These are phyloP conservation scores for Balaenoptera acutorostrata DNA, from an alignment of 2,113 vertebrate genomes.

Conservation along the genomic window DNA sequence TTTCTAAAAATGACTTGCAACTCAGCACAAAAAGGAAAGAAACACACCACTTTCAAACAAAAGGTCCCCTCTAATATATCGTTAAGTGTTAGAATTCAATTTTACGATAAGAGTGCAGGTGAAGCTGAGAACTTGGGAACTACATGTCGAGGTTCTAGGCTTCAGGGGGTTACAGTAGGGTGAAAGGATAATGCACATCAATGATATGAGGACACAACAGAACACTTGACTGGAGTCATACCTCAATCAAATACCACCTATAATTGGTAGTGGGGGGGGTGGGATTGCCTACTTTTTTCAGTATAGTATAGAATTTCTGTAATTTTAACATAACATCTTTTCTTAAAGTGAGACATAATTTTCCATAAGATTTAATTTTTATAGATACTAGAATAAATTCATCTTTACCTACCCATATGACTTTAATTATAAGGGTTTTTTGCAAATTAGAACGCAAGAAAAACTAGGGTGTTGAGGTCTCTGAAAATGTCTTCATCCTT, in stretches of 20 bases:
- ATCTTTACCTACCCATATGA: neutral
- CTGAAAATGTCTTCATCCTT: neutral
- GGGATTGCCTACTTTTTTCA: neutral
- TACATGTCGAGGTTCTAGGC: neutral
- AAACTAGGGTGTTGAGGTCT: neutral
- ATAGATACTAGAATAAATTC: neutral
- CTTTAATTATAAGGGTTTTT: neutral
- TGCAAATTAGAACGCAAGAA: neutral
- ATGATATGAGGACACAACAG: neutral
- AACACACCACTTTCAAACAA: neutral
- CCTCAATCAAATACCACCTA: neutral
- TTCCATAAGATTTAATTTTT: constrained; percentile 22
- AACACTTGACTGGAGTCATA: neutral
- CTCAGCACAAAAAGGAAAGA: neutral
- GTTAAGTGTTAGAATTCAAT: neutral
- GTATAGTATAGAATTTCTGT: neutral
- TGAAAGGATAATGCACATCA: neutral
- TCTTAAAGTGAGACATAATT: neutral
- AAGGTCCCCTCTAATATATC: neutral
- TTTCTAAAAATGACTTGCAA: constrained; percentile 13
- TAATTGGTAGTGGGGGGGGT: neutral
- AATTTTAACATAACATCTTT: neutral
- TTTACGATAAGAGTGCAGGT: neutral
- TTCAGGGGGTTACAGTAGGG: neutral
- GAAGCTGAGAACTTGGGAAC: neutral